Evolutionary conservation across 2,888 invertebrate genomes (phyloP).

Genomic region (Baccha elongata): DNA sequence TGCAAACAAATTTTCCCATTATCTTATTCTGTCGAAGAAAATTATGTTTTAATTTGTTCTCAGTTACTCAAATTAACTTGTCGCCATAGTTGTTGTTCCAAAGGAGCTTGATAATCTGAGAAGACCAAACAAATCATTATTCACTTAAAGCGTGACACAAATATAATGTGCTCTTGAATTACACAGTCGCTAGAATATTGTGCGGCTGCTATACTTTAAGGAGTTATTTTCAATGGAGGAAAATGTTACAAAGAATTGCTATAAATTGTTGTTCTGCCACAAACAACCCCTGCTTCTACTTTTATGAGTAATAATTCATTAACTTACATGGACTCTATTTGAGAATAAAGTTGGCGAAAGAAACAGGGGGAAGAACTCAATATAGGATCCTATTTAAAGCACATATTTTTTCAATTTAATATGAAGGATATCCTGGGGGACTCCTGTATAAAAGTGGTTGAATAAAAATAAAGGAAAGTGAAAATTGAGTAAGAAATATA

Average conservation of each 20-base stretch:
- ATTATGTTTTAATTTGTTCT: conserved; percentile 22
- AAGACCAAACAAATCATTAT: conserved; percentile 50
- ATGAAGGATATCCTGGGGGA: no score
- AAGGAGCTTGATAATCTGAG: conserved; percentile 19
- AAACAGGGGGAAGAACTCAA: no score
- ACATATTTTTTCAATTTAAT: no score
- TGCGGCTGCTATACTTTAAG: not conserved
- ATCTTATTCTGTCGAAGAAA: conserved; percentile 25
- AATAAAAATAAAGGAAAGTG: no score
- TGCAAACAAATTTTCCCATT: conserved; percentile 13
- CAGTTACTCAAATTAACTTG: conserved; percentile 50
- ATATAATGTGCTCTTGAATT: conserved; percentile 35
- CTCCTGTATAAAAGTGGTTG: no score
- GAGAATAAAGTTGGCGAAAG: not conserved
- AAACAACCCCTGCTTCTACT: not conserved
- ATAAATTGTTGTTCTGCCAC: not conserved
- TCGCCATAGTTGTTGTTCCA: not conserved
- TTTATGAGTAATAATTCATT: not conserved
- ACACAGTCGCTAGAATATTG: not conserved
- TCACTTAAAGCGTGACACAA: conserved; percentile 41
- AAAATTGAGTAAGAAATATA: no score
- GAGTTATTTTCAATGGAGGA: not conserved
- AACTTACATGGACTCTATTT: not conserved
- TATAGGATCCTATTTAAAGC: no score
- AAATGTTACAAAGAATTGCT: not conserved